phyloP scores from a whole-genome alignment of 2,888 invertebrate species.

The Euproctis similis region DNA sequence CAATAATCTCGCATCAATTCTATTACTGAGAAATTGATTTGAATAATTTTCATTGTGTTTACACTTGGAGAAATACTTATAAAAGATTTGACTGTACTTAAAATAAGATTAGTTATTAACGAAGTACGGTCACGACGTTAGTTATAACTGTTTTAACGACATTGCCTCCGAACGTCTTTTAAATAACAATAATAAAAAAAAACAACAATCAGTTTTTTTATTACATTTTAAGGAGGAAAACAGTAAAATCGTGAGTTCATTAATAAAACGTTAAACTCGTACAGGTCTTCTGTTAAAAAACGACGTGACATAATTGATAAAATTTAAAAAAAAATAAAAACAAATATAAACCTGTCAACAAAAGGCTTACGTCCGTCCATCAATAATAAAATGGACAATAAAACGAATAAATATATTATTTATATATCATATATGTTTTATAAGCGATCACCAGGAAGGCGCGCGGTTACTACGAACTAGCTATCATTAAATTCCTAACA shows the following conservation, averaged over 20 bases:
- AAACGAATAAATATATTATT: too few relatives aligned
- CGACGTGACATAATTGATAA: constrained; percentile 30
- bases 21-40: constrained; percentile 5
- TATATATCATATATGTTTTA: constrained; percentile 48
- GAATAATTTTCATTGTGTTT: too few relatives aligned
- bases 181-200: too few relatives aligned
- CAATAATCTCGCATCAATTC: constrained; percentile 6
- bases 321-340: constrained; percentile 19
- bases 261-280: constrained; percentile 19
- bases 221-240: too few relatives aligned
- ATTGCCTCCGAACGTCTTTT: too few relatives aligned
- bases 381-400: constrained; percentile 44
- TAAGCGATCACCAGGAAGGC: constrained; percentile 47
- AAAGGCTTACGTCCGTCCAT: constrained; percentile 22
- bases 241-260: constrained; percentile 6
- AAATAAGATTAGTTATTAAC: too few relatives aligned
- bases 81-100: too few relatives aligned
- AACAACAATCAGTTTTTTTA: too few relatives aligned
- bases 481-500: constrained; percentile 72
- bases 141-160: too few relatives aligned
- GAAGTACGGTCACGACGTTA: too few relatives aligned
- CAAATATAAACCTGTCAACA: constrained; percentile 26
- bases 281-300: constrained; percentile 26
- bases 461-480: constrained; percentile 48
- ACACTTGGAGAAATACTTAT: too few relatives aligned